Conservation (phyloP, 2,797 vertebrate species). For the Lepus townsendii region DNA sequence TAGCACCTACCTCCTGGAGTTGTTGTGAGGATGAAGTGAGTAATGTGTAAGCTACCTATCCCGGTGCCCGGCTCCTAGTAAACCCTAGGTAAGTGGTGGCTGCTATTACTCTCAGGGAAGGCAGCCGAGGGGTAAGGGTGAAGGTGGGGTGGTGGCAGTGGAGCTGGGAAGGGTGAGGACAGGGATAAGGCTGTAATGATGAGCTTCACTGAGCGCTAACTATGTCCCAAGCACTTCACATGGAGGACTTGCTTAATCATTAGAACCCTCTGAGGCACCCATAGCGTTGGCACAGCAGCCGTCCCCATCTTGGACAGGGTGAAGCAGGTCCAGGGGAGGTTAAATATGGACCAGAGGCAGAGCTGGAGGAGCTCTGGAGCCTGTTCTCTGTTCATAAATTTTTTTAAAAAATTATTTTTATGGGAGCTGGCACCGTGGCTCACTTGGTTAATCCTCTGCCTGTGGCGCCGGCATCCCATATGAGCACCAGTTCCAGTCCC, state of each 20-base stretch:
- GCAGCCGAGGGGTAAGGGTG: not conserved
- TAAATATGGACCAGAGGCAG: not conserved
- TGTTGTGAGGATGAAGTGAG: constrained; percentile 31
- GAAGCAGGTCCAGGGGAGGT: not conserved
- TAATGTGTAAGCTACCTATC: constrained; percentile 38
- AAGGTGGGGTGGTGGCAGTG: not conserved
- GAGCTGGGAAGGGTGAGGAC: not conserved
- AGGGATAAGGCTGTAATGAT: not conserved
- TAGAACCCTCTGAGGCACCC: not conserved
- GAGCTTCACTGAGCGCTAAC: not conserved
- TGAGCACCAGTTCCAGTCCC: too few species aligned
- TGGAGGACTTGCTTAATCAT: constrained; percentile 21
- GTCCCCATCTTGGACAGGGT: not conserved
- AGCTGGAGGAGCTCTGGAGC: not conserved
- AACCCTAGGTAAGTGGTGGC: not conserved
- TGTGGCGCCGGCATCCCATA: too few species aligned
- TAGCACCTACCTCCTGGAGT: not conserved
- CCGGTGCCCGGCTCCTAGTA: not conserved
- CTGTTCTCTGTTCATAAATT: not conserved
- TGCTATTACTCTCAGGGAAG: constrained; percentile 4
- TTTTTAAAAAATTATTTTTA: too few species aligned
- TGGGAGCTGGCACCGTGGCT: too few species aligned
- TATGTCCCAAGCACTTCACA: not conserved
- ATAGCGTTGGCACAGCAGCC: not conserved
- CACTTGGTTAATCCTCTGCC: too few species aligned